Evolutionary conservation across 2,797 vertebrate species (phyloP), one percentile per base, ranked within the genome.

Genomic region (Platyrinchus mystaceus): DNA sequence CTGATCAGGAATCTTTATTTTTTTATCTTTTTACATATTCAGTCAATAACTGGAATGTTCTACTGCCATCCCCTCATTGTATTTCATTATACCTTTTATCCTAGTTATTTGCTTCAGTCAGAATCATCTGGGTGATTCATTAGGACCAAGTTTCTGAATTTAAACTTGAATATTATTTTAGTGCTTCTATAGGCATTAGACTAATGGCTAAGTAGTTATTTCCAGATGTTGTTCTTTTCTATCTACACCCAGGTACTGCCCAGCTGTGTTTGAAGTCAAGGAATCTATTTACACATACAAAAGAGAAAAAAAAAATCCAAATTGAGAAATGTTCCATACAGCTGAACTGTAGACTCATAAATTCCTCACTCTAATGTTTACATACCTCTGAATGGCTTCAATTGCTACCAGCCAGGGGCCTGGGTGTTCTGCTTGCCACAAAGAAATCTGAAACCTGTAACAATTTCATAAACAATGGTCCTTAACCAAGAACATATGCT

Each of bases 401-500:
- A 87, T 91, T 95, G 75, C 92, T 96, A 96, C 96, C 92, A 93
- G 85, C 78, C 83, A 96, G 85, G 77, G 69, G 68, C 68, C 78
- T 81, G 84, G 77, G 44, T 95, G 92, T 96, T 87, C 79, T 73
- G 88, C 90, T 97, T 94, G 82, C 73, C 90, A 92, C 89, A 87
- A 52, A 97, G 97, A 96, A 96, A 97, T 95, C 94, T 94, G 87
- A 97, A 97, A 97, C 77, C 92, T 90, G 82, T 73, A 97, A 87
- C 87, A 95, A 96, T 95, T 97, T 96, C 92, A 81, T 91, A 97
- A 98, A 97, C 94, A 97, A 91, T 97, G 93, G 49, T 89, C 63
- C 68, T 81, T 98, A 97, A 98, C 63, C 77, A 96, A 93, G 59
- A 97, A 91, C 97, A 98, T 66, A 95, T 97, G 97, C 53, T 95